Evolutionary conservation across 2,888 invertebrate genomes (phyloP).

Genomic region (Leptarthrus brevirostris): DNA sequence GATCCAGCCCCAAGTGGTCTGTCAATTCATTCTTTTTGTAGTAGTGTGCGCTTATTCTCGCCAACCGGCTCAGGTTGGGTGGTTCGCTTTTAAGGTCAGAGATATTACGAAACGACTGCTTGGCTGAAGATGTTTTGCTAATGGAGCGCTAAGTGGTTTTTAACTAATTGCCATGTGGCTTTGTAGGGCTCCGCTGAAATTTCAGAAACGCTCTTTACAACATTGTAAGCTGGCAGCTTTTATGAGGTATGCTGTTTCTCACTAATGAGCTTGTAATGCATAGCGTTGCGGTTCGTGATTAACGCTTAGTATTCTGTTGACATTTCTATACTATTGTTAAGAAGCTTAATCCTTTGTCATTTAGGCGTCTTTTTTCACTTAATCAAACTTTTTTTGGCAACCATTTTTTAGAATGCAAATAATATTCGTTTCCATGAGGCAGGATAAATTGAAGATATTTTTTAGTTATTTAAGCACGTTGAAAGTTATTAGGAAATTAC

Average conservation of each 20-base stretch:
- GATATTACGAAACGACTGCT: not conserved
- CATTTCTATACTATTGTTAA: not conserved
- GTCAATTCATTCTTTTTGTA: not conserved
- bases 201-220: conserved; percentile 25
- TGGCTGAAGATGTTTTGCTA: conserved; percentile 48
- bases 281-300: conserved; percentile 34
- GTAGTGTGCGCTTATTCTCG: not conserved
- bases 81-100: conserved; percentile 36
- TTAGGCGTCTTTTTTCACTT: no score
- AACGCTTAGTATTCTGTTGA: conserved; percentile 10
- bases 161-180: conserved; percentile 50
- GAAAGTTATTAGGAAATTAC: no score
- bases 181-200: conserved; percentile 19
- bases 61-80: not conserved
- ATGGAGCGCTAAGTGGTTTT: conserved; percentile 50
- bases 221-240: conserved; percentile 13
- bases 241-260: conserved; percentile 27
- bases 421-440: no score
- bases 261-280: conserved; percentile 44
- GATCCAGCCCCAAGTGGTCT: conserved; percentile 32
- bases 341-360: no score
- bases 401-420: no score
- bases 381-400: no score
- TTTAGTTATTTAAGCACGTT: no score
- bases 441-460: no score